Percentiles rank a stretch among this genome's conserved stretches.
Conservation (phyloP, 2,113 vertebrate species). For the Mola mola region DNA sequence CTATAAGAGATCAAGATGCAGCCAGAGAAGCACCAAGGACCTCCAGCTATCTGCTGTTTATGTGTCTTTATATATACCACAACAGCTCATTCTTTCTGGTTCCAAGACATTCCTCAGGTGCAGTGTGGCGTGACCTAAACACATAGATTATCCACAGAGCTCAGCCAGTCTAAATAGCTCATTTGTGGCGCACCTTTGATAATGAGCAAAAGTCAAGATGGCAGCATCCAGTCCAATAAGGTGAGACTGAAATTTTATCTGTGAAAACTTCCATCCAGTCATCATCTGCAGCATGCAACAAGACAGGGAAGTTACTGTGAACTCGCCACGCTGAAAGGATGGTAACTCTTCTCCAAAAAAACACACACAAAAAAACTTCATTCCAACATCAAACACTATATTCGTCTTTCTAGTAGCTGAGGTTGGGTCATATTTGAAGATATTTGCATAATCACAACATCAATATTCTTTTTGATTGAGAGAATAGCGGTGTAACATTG, state of each 20-base stretch:
- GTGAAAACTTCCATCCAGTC: conserved; percentile 6
- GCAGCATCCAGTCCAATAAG: conserved; percentile 39
- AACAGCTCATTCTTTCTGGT: conserved; percentile 51
- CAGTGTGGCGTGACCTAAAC: conserved; percentile 52
- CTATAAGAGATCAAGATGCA: conserved; percentile 17
- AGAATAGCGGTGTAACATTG: too few species aligned
- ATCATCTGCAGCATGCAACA: conserved; percentile 10
- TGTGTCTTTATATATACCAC: conserved; percentile 20
- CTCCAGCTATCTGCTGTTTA: conserved; percentile 11
- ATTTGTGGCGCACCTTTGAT: conserved; percentile 41
- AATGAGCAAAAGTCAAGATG: conserved; percentile 28
- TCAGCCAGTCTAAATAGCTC: conserved; percentile 26
- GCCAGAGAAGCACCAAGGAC: conserved; percentile 33
- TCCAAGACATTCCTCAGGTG: conserved; percentile 61
- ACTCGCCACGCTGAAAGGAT: too few species aligned
- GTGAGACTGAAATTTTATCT: conserved; percentile 20
- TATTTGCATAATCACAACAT: too few species aligned
- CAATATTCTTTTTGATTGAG: too few species aligned
- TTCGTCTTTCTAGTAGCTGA: too few species aligned
- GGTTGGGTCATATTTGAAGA: too few species aligned
- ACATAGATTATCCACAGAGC: conserved; percentile 54
- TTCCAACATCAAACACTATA: too few species aligned
- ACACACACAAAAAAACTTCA: too few species aligned
- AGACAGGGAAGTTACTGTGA: too few species aligned
- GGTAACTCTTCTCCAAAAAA: too few species aligned